These are phyloP conservation scores for Leptopilina drosophilae DNA, from an alignment of 2,888 invertebrate genomes.

Conservation along the genomic window DNA sequence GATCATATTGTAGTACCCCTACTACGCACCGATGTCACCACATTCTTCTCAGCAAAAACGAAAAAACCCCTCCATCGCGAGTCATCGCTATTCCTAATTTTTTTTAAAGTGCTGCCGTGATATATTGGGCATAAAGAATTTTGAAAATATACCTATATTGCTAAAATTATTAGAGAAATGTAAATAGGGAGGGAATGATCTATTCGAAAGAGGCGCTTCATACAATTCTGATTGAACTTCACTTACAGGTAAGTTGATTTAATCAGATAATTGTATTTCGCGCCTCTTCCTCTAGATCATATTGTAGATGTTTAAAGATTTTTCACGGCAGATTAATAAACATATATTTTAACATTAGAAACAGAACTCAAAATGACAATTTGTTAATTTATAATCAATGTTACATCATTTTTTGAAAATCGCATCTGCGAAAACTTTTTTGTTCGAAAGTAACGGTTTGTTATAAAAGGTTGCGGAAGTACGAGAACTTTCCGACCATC, in stretches of 20 bases:
- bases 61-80: neutral
- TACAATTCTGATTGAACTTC: too few relatives aligned
- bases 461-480: neutral
- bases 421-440: neutral
- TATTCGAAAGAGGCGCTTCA: neutral
- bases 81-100: neutral
- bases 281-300: neutral
- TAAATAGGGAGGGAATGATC: neutral
- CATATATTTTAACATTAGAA: too few relatives aligned
- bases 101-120: constrained; percentile 6
- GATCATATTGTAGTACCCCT: neutral
- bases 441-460: neutral
- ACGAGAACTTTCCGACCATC: neutral
- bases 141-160: neutral
- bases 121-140: neutral
- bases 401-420: neutral
- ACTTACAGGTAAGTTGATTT: constrained; percentile 9
- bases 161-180: neutral
- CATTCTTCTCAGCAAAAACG: neutral
- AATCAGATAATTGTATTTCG: neutral
- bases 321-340: neutral
- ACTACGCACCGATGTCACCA: neutral
- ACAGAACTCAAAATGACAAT: neutral
- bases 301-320: constrained; percentile 11
- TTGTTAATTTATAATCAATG: neutral